Conservation (phyloP, 1,140 invertebrate genomes). For the Phymastichus coffea region DNA sequence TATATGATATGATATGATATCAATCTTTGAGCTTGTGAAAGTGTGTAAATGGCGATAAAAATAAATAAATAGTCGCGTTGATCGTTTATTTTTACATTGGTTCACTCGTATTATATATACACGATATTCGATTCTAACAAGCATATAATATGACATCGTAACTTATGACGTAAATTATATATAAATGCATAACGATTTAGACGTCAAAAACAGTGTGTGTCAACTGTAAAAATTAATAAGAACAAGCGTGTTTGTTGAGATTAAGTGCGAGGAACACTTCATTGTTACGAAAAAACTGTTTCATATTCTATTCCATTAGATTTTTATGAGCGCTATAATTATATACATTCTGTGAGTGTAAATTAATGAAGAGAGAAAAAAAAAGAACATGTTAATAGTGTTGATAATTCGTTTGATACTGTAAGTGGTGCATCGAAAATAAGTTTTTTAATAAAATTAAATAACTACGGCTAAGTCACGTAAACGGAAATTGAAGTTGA, state of each 20-base stretch:
- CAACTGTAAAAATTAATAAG: slow-evolving; percentile 7
- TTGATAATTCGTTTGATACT: slow-evolving; percentile 24
- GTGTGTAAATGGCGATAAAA: not conserved
- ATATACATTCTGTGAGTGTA: slow-evolving; percentile 16
- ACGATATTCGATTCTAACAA: too few relatives aligned
- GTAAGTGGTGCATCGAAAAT: not conserved
- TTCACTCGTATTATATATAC: too few relatives aligned
- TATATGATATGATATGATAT: too few relatives aligned
- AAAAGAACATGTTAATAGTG: slow-evolving; percentile 18
- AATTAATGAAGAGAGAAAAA: slow-evolving; percentile 3
- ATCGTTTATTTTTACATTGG: not conserved
- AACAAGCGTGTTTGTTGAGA: not conserved
- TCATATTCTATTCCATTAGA: slow-evolving; percentile 11
- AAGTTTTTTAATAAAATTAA: slow-evolving; percentile 4
- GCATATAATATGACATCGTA: too few relatives aligned
- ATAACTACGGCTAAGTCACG: too few relatives aligned
- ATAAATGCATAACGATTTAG: too few relatives aligned
- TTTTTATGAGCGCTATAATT: slow-evolving; percentile 12
- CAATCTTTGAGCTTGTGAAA: too few relatives aligned
- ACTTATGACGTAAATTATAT: too few relatives aligned
- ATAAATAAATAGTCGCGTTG: not conserved
- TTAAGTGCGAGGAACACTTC: not conserved
- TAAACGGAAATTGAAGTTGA: too few relatives aligned
- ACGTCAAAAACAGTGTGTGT: not conserved
- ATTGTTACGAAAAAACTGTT: slow-evolving; percentile 16